A percentile compares a stretch with the other conserved stretches of the same genome.
Conservation (phyloP, 2,113 vertebrate species). For the Pongo pygmaeus region DNA sequence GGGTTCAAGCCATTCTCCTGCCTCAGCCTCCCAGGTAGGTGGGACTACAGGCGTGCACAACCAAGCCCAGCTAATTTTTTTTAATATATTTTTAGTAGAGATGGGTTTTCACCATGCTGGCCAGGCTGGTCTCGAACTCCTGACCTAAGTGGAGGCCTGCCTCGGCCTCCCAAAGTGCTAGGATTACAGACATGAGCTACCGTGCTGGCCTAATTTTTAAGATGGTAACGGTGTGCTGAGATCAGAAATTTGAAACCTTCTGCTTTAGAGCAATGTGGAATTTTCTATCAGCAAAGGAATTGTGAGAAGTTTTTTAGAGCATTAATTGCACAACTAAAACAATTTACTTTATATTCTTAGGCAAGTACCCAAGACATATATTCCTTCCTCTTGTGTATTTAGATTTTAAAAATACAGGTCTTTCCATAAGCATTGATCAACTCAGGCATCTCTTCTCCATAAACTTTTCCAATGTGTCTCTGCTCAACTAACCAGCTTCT, state of each 20-base stretch:
- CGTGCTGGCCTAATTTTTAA: neutral
- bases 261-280: neutral
- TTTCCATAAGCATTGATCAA: neutral
- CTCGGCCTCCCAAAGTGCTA: no score
- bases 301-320: neutral
- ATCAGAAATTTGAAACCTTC: neutral
- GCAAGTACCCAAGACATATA: neutral
- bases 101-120: no score
- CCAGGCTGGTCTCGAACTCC: no score
- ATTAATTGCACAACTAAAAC: neutral
- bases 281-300: neutral
- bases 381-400: neutral
- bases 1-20: no score
- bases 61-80: no score
- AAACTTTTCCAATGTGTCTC: neutral
- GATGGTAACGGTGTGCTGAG: neutral
- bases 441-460: neutral
- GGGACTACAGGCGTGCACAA: no score
- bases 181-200: no score
- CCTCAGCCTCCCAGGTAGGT: no score
- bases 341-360: neutral
- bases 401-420: neutral
- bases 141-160: no score
- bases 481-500: neutral
- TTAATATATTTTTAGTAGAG: no score